Conservation (phyloP, 2,888 invertebrate genomes). For the Norana najaformis region DNA sequence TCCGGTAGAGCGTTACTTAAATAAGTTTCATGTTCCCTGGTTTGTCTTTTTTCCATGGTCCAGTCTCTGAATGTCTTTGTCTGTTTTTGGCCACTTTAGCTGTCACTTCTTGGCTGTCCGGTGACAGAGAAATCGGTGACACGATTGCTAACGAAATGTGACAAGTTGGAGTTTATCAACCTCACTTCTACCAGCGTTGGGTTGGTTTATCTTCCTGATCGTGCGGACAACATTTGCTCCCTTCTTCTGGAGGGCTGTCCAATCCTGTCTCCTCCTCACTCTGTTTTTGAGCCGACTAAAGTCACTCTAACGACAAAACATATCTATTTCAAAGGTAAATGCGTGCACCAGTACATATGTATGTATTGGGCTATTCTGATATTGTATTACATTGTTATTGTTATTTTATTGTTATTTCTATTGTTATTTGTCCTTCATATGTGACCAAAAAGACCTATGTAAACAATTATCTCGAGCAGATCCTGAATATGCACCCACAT, state of each 20-base stretch:
- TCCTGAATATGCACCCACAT: no score
- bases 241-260: constrained; percentile 28
- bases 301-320: neutral
- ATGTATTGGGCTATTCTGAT: no score
- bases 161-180: neutral
- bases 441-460: neutral
- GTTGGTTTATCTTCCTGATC: neutral
- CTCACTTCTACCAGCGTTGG: constrained; percentile 15
- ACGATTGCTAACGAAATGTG: neutral
- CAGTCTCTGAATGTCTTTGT: neutral
- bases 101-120: constrained; percentile 19
- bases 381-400: no score
- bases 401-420: no score
- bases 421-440: neutral
- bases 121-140: constrained; percentile 26
- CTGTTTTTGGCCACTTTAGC: neutral
- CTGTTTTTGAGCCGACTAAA: neutral
- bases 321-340: neutral
- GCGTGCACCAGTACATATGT: no score
- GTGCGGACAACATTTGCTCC: neutral
- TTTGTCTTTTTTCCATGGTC: no score
- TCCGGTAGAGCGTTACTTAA: neutral
- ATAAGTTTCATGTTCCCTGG: neutral
- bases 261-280: constrained; percentile 22
- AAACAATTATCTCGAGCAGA: no score